These are phyloP conservation scores for Pempheris klunzingeri DNA, from an alignment of 2,797 vertebrate genomes.

Conservation along the genomic window DNA sequence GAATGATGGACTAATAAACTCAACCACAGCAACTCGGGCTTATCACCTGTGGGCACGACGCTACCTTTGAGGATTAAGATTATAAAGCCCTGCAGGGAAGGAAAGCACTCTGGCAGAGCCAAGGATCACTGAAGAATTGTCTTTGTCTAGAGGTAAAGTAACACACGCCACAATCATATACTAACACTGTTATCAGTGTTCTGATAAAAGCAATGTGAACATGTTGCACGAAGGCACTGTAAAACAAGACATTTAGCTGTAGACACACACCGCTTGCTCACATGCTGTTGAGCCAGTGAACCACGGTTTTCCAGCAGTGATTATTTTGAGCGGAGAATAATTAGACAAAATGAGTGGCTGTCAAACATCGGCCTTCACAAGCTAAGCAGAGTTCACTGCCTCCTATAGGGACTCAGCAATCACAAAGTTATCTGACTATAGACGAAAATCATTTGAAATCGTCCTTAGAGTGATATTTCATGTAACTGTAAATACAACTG, in stretches of 20 bases:
- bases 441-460: background rate
- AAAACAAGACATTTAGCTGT: conserved; percentile 32
- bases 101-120: background rate
- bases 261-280: conserved; percentile 45
- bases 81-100: conserved; percentile 22
- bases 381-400: conserved; percentile 1
- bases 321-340: conserved; percentile 53
- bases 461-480: conserved; percentile 3
- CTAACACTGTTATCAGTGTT: background rate
- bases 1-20: conserved; percentile 32
- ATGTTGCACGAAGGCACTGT: conserved; percentile 8
- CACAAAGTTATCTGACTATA: conserved; percentile 11
- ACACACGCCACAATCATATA: background rate
- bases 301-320: conserved; percentile 47
- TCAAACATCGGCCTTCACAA: conserved; percentile 23
- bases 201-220: conserved; percentile 10
- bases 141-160: conserved; percentile 63
- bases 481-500: background rate
- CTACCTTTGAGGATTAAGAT: conserved; percentile 28
- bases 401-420: conserved; percentile 11
- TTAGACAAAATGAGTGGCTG: conserved; percentile 46
- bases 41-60: conserved; percentile 26
- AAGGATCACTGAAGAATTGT: conserved; percentile 41
- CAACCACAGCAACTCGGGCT: background rate
- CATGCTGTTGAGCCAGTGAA: conserved; percentile 32